Base-by-base conservation (phyloP, 1,140 invertebrate genomes). In the Ganaspis sp. region DNA sequence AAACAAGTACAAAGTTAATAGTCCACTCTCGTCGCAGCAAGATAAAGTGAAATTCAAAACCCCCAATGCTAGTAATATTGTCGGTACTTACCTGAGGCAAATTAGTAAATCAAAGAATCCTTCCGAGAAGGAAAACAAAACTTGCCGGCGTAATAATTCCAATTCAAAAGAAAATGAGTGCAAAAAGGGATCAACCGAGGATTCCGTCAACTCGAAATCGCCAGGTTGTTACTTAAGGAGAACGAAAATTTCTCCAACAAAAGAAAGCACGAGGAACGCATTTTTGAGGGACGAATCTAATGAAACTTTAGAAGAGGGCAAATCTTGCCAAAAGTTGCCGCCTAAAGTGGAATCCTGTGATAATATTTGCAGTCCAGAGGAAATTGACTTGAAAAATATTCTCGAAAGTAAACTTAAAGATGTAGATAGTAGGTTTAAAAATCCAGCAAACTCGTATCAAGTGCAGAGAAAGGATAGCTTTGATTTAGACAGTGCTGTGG, bases 241-340 rank as follows among this genome's bases (percentile, higher is more conserved):
- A 11, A 90, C 89, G 8, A 91, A 91, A 74, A 91, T 91, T 75
- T 91, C 90, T 0, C 90, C 90, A 0, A 90, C 89, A 9, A 90
- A 91, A 34, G 90, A 91, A 42, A 84, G 85, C 9, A 77, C 83
- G 3, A 89, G 85, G 75, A 87, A 74, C 54, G 90, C 89, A 1
- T 90, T 90, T 75, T 79, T 71, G 0, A 69, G 17, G 38, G 83
- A 84, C 69, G 75, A 64, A 0, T 49, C 37, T 12, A 78, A 76
- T 26, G 23, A 74, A 9, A 80, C 71, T 1, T 12, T 19, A 0
- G 17, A 75, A 21, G 49, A 8, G 1, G 76, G 75, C 11, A 76
- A 77, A 69, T 34, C 58, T 29, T 29, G 58, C 21, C 58, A 64
- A 64, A 64, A 64, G 15, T 29, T 64, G 2, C 58, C 58, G 29